phyloP scores from a whole-genome alignment of 1,140 invertebrate genomes.

The Calycopis cecrops region DNA sequence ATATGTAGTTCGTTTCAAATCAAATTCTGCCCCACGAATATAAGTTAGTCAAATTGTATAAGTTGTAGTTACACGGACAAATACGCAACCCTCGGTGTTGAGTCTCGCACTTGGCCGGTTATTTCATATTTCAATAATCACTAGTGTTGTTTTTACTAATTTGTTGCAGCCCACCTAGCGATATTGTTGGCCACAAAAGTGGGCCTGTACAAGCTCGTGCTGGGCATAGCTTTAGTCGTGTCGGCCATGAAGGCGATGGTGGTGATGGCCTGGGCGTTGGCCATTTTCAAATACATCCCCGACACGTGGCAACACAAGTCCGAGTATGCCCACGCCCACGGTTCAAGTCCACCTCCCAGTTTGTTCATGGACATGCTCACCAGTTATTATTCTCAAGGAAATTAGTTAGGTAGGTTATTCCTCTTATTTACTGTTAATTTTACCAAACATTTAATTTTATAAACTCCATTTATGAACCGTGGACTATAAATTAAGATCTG shows the following conservation, averaged over 20 bases:
- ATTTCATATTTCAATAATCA: too few species aligned
- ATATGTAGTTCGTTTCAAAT: too few species aligned
- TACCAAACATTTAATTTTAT: too few species aligned
- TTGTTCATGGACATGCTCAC: conserved; percentile 24
- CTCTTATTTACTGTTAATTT: too few species aligned
- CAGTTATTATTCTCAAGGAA: conserved; percentile 7
- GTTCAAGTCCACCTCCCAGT: conserved; percentile 12
- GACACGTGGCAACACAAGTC: conserved; percentile 29
- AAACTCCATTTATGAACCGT: neutral
- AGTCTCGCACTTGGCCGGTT: too few species aligned
- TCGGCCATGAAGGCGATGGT: conserved; percentile 45
- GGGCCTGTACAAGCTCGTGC: conserved; percentile 49
- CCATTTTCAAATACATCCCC: conserved; percentile 47
- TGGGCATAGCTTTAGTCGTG: conserved; percentile 47
- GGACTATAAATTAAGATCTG: neutral
- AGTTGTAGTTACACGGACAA: too few species aligned
- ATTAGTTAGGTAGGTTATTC: conserved; percentile 1
- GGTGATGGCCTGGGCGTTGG: conserved; percentile 51
- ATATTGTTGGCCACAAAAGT: conserved; percentile 48
- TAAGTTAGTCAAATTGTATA: too few species aligned
- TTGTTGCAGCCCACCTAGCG: conserved; percentile 57
- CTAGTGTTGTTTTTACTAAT: conserved; percentile 13
- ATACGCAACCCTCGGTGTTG: too few species aligned
- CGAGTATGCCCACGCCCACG: conserved; percentile 11
- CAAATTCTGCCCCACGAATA: too few species aligned